Percentiles rank a stretch among this genome's conserved stretches.
These are phyloP conservation scores for Ceryle rudis DNA, from an alignment of 2,797 vertebrate genomes.

Conservation along the genomic window DNA sequence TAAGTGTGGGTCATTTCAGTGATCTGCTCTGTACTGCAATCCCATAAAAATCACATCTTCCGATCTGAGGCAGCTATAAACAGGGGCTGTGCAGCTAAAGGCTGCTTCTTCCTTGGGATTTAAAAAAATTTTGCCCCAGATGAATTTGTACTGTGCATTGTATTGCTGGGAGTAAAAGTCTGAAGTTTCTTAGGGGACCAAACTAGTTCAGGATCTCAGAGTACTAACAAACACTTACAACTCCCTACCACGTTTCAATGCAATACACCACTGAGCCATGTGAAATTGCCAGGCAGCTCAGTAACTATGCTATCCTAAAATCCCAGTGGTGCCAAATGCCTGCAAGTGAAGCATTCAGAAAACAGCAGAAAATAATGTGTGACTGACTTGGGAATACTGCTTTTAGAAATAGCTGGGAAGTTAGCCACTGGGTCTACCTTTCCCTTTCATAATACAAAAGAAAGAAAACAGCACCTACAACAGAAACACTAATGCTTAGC, in stretches of 20 bases:
- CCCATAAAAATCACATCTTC: not conserved
- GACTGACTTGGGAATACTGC: not conserved
- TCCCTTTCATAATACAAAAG: not conserved
- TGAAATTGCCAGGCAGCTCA: not conserved
- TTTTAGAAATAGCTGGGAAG: not conserved
- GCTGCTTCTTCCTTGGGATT: too few relatives aligned
- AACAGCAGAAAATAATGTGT: not conserved
- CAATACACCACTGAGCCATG: not conserved
- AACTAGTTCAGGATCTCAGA: not conserved
- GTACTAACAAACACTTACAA: not conserved
- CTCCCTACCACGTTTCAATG: accelerated
- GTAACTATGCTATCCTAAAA: not conserved
- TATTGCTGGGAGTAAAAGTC: not conserved
- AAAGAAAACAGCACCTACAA: not conserved
- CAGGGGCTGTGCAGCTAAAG: too few relatives aligned
- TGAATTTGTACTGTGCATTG: not conserved
- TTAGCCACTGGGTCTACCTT: not conserved
- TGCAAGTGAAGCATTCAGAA: not conserved
- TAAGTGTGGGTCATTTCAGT: not conserved
- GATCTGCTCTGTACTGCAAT: not conserved
- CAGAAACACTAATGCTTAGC: not conserved
- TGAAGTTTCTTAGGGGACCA: not conserved
- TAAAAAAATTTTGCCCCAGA: not conserved
- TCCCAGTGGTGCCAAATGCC: not conserved
- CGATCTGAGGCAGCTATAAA: not conserved